Evolutionary conservation across 2,888 invertebrate genomes (phyloP), one percentile per base, ranked within the genome.

Genomic region (Lasioglossum morio): DNA sequence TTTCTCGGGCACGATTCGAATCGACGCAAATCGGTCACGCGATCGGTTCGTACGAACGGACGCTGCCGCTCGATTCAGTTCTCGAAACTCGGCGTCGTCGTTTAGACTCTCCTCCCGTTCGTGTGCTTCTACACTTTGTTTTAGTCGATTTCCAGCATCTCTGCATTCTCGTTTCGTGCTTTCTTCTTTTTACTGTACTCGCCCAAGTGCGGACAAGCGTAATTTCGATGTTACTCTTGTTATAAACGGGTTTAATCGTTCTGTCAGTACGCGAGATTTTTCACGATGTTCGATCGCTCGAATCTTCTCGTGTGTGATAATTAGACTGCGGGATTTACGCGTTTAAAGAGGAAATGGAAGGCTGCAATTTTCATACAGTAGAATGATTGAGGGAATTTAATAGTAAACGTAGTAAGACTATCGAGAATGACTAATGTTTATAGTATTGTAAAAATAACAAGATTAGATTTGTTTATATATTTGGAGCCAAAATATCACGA

Each of bases 1-100:
- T 82, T 69, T 82, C 82, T 82, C 66, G 79, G 43, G 72, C 19
- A 57, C 43, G 53, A 82, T 23, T 63, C 53, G 16, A 73, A 82
- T 82, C 82, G 82, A 16, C 30, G 60, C 16, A 7, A 60, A 63
- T 27, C 60, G 30, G 60, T 63, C 60, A 63, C 60, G 60, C 60
- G 60, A 63, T 63, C 60, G 60, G 60, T 16, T 27, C 60, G 60
- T 60, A 60, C 60, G 14, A 16, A 27, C 27, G 27, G 60, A 23
- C 60, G 27, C 27, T 14, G 5, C n/a, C 23, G 23, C 10, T 27
- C n/a, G n/a, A n/a, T 60, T 63, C 60, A 63, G 60, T 63, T 63
- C 60, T 63, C 60, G 60, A 63, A 63, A 63, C 60, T 63, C 27
- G 14, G 0, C 60, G 60, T 27, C 60, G 14, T 5, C 60, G 57